phyloP scores from a whole-genome alignment of 1,140 invertebrate species.

The Heliothis subflexa region DNA sequence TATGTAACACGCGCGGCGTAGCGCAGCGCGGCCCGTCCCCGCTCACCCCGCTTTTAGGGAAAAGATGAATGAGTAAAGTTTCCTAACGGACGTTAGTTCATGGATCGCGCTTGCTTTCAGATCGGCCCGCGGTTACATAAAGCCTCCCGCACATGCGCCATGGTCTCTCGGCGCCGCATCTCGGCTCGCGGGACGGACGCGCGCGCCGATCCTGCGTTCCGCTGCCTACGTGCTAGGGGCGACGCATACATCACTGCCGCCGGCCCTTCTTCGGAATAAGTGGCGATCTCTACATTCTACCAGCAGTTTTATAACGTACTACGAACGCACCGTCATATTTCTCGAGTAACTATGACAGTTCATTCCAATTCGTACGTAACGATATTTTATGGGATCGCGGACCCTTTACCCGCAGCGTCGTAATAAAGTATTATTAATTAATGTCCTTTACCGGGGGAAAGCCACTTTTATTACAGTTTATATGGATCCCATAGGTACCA shows the following conservation, averaged over 20 bases:
- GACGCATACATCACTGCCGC: conserved; percentile 7
- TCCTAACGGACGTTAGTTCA: conserved; percentile 80
- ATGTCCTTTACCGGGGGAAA: neutral
- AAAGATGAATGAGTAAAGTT: conserved; percentile 85
- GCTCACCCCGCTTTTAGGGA: conserved; percentile 78
- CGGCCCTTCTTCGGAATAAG: neutral
- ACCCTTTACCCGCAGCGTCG: conserved; percentile 25
- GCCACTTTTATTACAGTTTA: conserved; percentile 14
- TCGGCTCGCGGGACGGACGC: conserved; percentile 52
- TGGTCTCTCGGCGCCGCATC: conserved; percentile 47
- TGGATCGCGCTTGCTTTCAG: conserved; percentile 74
- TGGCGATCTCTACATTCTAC: conserved; percentile 10
- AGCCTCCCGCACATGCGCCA: conserved; percentile 68
- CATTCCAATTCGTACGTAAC: conserved; percentile 18
- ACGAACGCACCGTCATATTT: conserved; percentile 22
- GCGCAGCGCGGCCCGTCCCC: conserved; percentile 74
- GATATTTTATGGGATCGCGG: conserved; percentile 4
- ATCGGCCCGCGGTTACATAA: conserved; percentile 78
- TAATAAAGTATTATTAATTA: conserved; percentile 31
- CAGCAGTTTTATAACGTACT: conserved; percentile 21
- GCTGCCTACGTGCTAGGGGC: neutral
- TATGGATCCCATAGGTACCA: conserved; percentile 4
- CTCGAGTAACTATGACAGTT: conserved; percentile 27
- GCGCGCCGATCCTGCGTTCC: conserved; percentile 53
- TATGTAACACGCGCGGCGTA: conserved; percentile 74